These are phyloP conservation scores for Hartigia nigra DNA, from an alignment of 2,888 invertebrate genomes.

Conservation along the genomic window DNA sequence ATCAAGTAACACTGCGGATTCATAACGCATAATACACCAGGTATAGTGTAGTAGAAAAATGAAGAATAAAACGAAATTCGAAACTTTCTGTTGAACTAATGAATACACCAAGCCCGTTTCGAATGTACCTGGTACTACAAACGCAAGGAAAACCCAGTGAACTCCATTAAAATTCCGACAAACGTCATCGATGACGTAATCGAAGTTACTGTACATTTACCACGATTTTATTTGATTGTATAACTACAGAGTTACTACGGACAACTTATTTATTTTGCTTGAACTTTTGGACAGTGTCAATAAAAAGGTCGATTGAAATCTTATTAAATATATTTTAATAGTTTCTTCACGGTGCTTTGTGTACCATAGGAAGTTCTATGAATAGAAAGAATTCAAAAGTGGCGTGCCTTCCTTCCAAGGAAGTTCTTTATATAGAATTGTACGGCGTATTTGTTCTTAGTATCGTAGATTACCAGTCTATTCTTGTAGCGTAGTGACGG, in stretches of 20 bases:
- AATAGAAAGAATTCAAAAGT: background rate
- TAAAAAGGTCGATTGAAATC: background rate
- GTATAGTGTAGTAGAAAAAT: background rate
- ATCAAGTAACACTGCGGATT: background rate
- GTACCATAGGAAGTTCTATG: background rate
- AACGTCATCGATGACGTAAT: background rate
- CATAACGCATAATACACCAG: background rate
- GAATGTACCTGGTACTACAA: background rate
- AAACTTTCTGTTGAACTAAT: background rate
- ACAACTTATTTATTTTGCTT: background rate
- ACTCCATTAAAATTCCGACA: background rate
- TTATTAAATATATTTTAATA: background rate
- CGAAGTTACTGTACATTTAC: background rate
- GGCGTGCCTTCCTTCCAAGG: background rate
- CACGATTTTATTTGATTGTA: background rate
- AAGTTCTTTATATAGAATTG: background rate
- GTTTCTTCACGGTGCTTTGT: background rate
- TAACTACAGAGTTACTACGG: background rate
- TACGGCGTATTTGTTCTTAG: background rate
- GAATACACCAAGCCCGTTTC: background rate
- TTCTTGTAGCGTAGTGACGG: background rate
- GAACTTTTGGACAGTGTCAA: background rate
- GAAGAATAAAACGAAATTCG: background rate
- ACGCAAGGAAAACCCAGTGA: background rate
- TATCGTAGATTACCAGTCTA: background rate